These are phyloP conservation scores for Dermolepida albohirtum DNA, from an alignment of 2,888 invertebrate species.

Conservation along the genomic window DNA sequence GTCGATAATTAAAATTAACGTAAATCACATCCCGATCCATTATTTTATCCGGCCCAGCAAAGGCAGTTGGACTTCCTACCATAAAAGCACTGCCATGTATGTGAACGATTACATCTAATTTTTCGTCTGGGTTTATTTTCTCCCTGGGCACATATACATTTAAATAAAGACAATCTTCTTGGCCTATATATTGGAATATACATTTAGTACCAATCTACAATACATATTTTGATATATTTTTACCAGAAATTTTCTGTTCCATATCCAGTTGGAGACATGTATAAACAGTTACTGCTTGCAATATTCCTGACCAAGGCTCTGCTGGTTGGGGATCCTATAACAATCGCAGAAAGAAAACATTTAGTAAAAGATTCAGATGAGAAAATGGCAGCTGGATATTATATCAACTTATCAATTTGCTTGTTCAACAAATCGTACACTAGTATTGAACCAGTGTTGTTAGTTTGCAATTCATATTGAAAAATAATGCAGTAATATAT, in stretches of 20 bases:
- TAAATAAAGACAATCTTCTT: constrained; percentile 75
- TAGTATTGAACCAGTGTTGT: too few species aligned
- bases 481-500: too few species aligned
- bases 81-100: constrained; percentile 67
- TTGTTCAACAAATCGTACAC: too few species aligned
- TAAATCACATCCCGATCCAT: constrained; percentile 62
- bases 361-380: too few species aligned
- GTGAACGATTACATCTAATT: constrained; percentile 64
- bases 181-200: constrained; percentile 61
- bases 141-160: constrained; percentile 72
- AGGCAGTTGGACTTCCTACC: constrained; percentile 60
- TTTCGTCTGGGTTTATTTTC: constrained; percentile 61
- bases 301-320: constrained; percentile 53
- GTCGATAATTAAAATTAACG: constrained; percentile 59
- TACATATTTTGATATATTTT: background rate
- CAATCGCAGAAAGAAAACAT: too few species aligned
- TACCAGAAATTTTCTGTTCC: background rate
- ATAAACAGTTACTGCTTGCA: constrained; percentile 54
- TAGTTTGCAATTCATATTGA: too few species aligned
- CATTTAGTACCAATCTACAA: background rate
- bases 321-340: constrained; percentile 53
- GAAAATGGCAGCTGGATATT: too few species aligned
- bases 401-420: too few species aligned
- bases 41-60: constrained; percentile 64
- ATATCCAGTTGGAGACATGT: constrained; percentile 50